A percentile compares a stretch with the other conserved stretches of the same genome.
phyloP scores from a whole-genome alignment of 2,888 invertebrate genomes.

The Platynereis dumerilii region DNA sequence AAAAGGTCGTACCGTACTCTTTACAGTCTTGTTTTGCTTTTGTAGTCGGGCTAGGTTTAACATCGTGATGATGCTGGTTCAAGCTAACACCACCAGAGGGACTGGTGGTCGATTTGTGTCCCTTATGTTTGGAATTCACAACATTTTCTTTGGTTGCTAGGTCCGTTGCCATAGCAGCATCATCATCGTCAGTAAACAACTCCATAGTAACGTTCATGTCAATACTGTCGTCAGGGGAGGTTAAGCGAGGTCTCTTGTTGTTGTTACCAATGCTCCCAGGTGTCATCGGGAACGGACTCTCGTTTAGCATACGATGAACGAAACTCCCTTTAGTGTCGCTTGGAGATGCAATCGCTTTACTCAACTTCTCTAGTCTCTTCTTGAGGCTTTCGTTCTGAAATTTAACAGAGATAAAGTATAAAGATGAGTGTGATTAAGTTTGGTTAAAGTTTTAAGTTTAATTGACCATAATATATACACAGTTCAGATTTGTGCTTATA shows the following conservation, averaged over 20 bases:
- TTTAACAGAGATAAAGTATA: too few relatives aligned
- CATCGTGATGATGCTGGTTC: background rate
- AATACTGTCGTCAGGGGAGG: background rate
- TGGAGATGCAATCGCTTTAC: constrained; percentile 35
- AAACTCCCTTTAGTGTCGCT: constrained; percentile 29
- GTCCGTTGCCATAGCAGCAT: background rate
- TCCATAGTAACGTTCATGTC: constrained; percentile 22
- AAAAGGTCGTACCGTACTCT: constrained; percentile 11
- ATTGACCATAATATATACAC: too few relatives aligned
- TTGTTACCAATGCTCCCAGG: too few relatives aligned
- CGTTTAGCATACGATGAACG: constrained; percentile 34
- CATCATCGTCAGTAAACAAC: constrained; percentile 13
- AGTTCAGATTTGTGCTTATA: too few relatives aligned
- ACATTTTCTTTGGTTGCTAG: too few relatives aligned
- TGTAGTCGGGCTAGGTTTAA: constrained; percentile 3
- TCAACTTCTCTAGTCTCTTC: constrained; percentile 27
- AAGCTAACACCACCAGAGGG: background rate
- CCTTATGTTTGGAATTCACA: too few relatives aligned
- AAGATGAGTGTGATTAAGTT: too few relatives aligned
- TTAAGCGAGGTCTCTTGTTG: constrained; percentile 25
- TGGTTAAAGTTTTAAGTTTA: too few relatives aligned
- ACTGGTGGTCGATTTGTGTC: background rate
- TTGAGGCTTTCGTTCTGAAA: constrained; percentile 26
- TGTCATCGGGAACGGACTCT: constrained; percentile 34
- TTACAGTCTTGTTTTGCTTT: constrained; percentile 10